Evolutionary conservation across 2,888 invertebrate species (phyloP).

Genomic region (Netelia melanura): DNA sequence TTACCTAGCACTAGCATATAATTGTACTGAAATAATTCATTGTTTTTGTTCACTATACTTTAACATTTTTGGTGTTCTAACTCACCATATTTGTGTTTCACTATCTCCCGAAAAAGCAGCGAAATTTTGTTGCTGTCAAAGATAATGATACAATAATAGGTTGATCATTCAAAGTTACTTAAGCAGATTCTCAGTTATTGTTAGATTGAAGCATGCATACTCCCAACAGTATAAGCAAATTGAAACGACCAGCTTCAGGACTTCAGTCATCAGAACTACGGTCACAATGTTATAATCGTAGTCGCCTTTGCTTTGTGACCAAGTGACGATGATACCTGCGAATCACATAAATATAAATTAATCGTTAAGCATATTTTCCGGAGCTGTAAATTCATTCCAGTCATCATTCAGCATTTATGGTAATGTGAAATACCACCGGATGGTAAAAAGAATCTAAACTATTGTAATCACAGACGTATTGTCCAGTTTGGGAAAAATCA

Average conservation of each 20-base stretch:
- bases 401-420: no score
- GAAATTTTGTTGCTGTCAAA: constrained; percentile 76
- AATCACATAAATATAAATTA: constrained; percentile 41
- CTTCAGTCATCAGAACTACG: constrained; percentile 95
- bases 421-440: not conserved
- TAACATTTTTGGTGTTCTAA: not conserved
- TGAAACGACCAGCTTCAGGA: constrained; percentile 92
- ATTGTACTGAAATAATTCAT: no score
- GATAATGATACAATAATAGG: constrained; percentile 41
- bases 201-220: constrained; percentile 84
- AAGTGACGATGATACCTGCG: constrained; percentile 95
- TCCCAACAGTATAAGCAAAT: constrained; percentile 89
- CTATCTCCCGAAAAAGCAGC: constrained; percentile 76
- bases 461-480: not conserved
- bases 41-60: no score
- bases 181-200: constrained; percentile 23
- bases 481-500: not conserved
- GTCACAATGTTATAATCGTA: constrained; percentile 95
- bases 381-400: not conserved
- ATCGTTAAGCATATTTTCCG: not conserved
- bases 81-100: constrained; percentile 79
- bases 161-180: constrained; percentile 9
- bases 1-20: no score
- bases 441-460: not conserved
- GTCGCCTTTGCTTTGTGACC: constrained; percentile 93